phyloP scores from a whole-genome alignment of 2,113 vertebrate genomes.

The Manacus vitellinus region DNA sequence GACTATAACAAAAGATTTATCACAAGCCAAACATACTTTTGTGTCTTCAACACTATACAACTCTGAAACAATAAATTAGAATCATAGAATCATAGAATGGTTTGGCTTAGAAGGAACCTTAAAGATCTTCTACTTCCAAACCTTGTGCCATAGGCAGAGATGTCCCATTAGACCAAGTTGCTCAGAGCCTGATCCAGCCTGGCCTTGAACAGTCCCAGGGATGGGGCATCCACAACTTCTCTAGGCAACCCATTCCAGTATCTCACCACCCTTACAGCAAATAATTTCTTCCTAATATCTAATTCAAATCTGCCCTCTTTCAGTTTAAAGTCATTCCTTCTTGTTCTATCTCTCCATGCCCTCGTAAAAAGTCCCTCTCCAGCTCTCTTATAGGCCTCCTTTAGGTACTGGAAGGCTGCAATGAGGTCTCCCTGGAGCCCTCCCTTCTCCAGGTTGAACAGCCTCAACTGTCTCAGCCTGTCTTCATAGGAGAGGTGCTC shows the following conservation, averaged over 20 bases:
- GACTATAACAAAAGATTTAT: background rate
- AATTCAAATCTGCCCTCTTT: background rate
- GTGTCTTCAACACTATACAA: background rate
- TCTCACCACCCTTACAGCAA: background rate
- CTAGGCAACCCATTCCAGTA: background rate
- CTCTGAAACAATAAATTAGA: background rate
- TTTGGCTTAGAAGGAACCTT: background rate
- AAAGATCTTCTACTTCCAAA: background rate
- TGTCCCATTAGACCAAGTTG: background rate
- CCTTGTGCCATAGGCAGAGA: background rate
- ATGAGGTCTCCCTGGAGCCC: accelerated
- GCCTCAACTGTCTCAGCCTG: background rate
- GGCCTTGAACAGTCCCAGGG: background rate
- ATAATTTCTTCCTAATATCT: background rate
- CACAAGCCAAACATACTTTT: background rate
- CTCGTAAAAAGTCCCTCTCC: background rate
- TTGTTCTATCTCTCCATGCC: background rate
- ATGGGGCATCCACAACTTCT: background rate
- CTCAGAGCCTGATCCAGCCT: background rate
- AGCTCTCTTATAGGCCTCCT: background rate
- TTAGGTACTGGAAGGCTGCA: background rate
- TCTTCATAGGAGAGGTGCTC: background rate
- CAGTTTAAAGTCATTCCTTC: background rate
- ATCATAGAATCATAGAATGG: background rate
- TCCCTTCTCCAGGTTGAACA: background rate